phyloP scores from a whole-genome alignment of 2,113 vertebrate species.

The Vidua chalybeata region DNA sequence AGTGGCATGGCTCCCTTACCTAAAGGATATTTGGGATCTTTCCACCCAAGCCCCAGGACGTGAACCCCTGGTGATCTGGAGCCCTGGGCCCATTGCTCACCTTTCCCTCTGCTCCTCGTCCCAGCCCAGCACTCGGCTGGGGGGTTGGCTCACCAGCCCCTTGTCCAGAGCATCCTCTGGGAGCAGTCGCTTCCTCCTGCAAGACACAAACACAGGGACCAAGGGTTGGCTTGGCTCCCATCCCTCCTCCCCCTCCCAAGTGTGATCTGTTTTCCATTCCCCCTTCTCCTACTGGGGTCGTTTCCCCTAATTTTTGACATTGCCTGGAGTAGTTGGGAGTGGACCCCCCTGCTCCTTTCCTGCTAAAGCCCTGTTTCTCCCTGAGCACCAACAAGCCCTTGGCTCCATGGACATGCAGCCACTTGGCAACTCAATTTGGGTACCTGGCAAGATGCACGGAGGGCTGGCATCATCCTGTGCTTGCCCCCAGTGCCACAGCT shows the following conservation, averaged over 20 bases:
- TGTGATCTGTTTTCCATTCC: neutral
- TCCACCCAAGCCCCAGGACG: accelerated
- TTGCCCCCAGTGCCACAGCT: accelerated
- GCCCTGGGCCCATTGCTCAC: neutral
- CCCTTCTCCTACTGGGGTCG: neutral
- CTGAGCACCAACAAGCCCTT: neutral
- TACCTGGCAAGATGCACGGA: accelerated
- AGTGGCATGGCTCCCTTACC: neutral
- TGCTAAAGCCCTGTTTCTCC: neutral
- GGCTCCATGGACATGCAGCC: neutral
- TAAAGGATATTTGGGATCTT: neutral
- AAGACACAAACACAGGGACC: neutral
- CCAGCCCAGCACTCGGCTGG: constrained; percentile 58
- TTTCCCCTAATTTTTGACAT: neutral
- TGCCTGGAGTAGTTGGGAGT: neutral
- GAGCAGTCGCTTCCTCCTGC: constrained; percentile 56
- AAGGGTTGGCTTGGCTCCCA: neutral
- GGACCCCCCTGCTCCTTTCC: neutral
- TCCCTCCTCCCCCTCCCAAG: neutral
- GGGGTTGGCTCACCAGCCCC: neutral
- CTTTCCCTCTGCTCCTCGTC: neutral
- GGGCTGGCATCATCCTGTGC: neutral
- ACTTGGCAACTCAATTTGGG: neutral
- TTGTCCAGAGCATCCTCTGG: constrained; percentile 56
- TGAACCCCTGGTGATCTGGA: accelerated